Evolutionary conservation across 53 echinoderm and acorn worm species (phyloP).

Genomic region (Patiria pectinifera): DNA sequence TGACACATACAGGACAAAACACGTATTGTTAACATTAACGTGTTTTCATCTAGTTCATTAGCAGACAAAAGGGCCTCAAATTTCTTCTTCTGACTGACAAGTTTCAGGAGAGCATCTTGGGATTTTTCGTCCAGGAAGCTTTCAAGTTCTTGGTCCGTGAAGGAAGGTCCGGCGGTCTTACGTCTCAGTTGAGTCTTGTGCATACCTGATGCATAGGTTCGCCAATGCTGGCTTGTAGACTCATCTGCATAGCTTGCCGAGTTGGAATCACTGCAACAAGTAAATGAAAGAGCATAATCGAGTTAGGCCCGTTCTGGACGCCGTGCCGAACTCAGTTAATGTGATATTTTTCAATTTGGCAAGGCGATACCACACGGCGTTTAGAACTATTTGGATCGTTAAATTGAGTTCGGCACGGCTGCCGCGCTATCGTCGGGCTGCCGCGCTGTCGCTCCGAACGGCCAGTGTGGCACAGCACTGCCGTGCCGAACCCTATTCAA

Average conservation of each 20-base stretch:
- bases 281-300: neutral
- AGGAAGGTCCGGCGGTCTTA: neutral
- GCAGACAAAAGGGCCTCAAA: neutral
- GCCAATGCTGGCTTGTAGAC: neutral
- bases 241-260: neutral
- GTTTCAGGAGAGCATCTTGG: slow-evolving; percentile 2
- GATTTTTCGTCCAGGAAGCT: neutral
- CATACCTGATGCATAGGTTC: neutral
- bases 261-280: slow-evolving; percentile 4
- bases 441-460: too few species aligned
- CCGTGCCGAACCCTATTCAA: too few species aligned
- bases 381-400: too few species aligned
- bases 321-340: too few species aligned
- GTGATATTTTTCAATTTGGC: too few species aligned
- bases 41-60: slow-evolving; percentile 22
- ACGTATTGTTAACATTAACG: slow-evolving; percentile 1
- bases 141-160: slow-evolving; percentile 20
- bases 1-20: slow-evolving; percentile 37
- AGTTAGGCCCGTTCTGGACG: too few species aligned
- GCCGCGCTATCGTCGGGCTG: too few species aligned
- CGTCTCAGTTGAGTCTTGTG: neutral
- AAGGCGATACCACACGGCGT: too few species aligned
- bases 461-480: too few species aligned
- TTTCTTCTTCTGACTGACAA: slow-evolving; percentile 4
- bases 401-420: too few species aligned